phyloP scores from a whole-genome alignment of 2,797 vertebrate species.

The Syndactyla subalaris region DNA sequence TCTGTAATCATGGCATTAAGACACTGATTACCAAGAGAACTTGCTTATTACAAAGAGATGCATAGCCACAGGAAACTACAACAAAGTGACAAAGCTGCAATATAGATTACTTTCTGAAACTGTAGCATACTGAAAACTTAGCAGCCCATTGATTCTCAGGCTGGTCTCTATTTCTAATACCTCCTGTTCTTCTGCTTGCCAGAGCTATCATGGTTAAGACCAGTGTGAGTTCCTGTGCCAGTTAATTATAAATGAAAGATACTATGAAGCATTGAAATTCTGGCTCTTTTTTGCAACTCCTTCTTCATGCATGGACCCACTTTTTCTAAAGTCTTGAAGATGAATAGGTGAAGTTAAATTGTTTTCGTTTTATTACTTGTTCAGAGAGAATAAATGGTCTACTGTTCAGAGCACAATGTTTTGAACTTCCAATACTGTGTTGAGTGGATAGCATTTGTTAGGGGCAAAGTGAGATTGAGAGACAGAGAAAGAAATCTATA shows the following conservation, averaged over 20 bases:
- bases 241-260: neutral
- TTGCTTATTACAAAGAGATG: neutral
- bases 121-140: neutral
- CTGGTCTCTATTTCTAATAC: neutral
- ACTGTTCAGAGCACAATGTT: neutral
- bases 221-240: neutral
- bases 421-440: neutral
- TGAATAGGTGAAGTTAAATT: neutral
- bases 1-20: neutral
- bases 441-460: neutral
- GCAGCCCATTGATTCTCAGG: neutral
- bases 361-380: neutral
- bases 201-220: neutral
- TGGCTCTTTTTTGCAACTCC: neutral
- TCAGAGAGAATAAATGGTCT: neutral
- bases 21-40: neutral
- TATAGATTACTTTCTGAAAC: neutral
- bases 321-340: neutral
- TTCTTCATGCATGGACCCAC: neutral
- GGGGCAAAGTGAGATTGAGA: neutral
- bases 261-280: neutral
- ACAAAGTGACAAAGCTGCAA: neutral
- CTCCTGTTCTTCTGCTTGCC: neutral
- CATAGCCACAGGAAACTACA: neutral
- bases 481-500: neutral